phyloP scores from a whole-genome alignment of 2,888 invertebrate genomes.

The Eilema sororculum region DNA sequence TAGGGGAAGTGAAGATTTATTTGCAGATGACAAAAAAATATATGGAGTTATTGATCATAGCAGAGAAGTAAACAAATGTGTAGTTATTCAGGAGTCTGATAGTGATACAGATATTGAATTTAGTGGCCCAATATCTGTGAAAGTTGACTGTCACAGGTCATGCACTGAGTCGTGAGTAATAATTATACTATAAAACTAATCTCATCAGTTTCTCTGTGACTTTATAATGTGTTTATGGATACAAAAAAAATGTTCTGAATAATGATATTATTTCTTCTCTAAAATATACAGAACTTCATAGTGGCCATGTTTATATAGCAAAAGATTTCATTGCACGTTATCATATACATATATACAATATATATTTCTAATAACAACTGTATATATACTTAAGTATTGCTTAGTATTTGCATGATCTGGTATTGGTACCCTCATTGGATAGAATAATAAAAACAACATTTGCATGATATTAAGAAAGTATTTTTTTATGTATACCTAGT shows the following conservation, averaged over 20 bases:
- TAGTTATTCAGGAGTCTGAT: conserved; percentile 73
- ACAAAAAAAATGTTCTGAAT: neutral
- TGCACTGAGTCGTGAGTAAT: conserved; percentile 67
- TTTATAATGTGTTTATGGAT: neutral
- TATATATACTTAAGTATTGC: neutral
- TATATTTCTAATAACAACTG: neutral
- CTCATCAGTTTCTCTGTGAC: neutral
- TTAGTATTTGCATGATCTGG: neutral
- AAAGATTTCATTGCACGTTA: neutral
- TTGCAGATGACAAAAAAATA: conserved; percentile 34
- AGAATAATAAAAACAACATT: neutral
- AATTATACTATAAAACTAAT: neutral
- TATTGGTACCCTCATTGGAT: neutral
- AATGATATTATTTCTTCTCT: neutral
- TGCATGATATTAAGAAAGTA: neutral
- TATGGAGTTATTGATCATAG: conserved; percentile 12
- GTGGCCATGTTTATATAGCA: too few relatives aligned
- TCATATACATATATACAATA: too few relatives aligned
- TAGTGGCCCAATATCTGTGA: conserved; percentile 61
- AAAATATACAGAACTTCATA: too few relatives aligned
- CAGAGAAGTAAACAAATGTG: conserved; percentile 35
- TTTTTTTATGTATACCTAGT: too few relatives aligned
- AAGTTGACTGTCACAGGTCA: conserved; percentile 70
- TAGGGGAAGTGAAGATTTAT: conserved; percentile 54
- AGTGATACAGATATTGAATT: conserved; percentile 61